These are phyloP conservation scores for Drosophila truncata DNA, from an alignment of 1,140 invertebrate genomes.

Conservation along the genomic window DNA sequence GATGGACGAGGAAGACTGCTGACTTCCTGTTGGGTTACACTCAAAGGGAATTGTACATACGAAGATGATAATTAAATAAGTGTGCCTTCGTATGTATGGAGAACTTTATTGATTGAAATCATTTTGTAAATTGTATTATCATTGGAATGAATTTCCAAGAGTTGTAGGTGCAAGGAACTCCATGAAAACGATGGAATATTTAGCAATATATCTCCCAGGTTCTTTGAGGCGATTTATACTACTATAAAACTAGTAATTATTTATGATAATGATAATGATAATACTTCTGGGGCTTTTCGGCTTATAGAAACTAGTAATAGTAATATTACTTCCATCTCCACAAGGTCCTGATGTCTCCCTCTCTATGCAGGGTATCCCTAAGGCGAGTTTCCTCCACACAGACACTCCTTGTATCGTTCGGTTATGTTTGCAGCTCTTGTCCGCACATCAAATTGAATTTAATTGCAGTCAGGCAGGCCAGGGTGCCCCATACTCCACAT, in stretches of 20 bases:
- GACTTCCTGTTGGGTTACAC: not conserved
- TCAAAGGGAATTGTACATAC: not conserved
- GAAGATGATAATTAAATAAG: not conserved
- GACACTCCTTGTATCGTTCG: not conserved
- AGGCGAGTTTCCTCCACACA: not conserved
- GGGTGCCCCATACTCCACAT: conserved; percentile 10
- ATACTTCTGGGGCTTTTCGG: not conserved
- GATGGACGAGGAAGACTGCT: not conserved
- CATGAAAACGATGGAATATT: too few relatives aligned
- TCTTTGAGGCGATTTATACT: not conserved
- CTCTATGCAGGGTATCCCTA: conserved; percentile 10
- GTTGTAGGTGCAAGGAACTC: not conserved
- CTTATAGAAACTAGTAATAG: not conserved
- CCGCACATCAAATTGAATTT: conserved; percentile 75
- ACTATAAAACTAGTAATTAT: not conserved
- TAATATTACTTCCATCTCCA: not conserved
- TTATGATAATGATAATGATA: too few relatives aligned
- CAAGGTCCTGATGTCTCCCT: not conserved
- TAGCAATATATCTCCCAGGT: not conserved
- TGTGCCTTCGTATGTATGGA: not conserved
- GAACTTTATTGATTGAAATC: not conserved
- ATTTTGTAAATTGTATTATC: not conserved
- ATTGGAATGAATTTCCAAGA: not conserved
- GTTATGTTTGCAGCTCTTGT: conserved; percentile 39
- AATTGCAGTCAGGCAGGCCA: conserved; percentile 58